Percentiles rank a stretch among this genome's conserved stretches.
Evolutionary conservation across 23 tunicate species (phyloP).

Genomic region (Clavelina lepadiformis): DNA sequence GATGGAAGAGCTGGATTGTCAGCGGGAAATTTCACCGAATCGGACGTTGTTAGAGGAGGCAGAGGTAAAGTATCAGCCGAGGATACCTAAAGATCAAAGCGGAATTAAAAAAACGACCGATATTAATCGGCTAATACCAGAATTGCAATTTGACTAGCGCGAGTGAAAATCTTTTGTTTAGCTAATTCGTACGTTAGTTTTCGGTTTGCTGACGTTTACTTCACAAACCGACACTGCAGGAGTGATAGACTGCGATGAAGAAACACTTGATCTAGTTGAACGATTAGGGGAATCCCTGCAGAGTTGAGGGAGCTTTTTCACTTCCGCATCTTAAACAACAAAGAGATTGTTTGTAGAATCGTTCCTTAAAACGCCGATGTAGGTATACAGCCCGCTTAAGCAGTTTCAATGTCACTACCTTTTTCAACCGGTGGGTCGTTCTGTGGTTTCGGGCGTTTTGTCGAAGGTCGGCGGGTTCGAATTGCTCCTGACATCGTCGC

Average conservation of each 20-base stretch:
- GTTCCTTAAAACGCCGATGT: not conserved
- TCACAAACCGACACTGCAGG: slow-evolving; percentile 71
- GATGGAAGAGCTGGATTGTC: slow-evolving; percentile 1
- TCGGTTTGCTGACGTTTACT: too few relatives aligned
- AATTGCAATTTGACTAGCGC: too few relatives aligned
- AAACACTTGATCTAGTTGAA: slow-evolving; percentile 53
- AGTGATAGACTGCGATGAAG: slow-evolving; percentile 64
- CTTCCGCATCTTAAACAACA: slow-evolving; percentile 21
- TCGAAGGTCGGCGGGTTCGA: slow-evolving; percentile 34
- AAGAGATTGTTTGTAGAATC: not conserved
- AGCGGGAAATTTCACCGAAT: slow-evolving; percentile 18
- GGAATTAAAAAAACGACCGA: not conserved
- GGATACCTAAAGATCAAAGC: not conserved
- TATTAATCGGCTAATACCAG: not conserved
- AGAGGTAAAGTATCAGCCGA: slow-evolving; percentile 20
- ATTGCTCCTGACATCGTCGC: slow-evolving; percentile 12
- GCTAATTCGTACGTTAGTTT: not conserved
- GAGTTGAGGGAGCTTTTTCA: slow-evolving; percentile 72
- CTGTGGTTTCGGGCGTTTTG: slow-evolving; percentile 14
- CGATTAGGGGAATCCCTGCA: slow-evolving; percentile 66
- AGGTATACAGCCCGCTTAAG: not conserved
- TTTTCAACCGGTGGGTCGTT: slow-evolving; percentile 30
- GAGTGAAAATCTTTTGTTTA: slow-evolving; percentile 3
- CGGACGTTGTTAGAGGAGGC: slow-evolving; percentile 53
- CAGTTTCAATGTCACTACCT: too few relatives aligned